Evolutionary conservation across 2,888 invertebrate genomes (phyloP).

Genomic region (Xanthorhoe spadicearia): DNA sequence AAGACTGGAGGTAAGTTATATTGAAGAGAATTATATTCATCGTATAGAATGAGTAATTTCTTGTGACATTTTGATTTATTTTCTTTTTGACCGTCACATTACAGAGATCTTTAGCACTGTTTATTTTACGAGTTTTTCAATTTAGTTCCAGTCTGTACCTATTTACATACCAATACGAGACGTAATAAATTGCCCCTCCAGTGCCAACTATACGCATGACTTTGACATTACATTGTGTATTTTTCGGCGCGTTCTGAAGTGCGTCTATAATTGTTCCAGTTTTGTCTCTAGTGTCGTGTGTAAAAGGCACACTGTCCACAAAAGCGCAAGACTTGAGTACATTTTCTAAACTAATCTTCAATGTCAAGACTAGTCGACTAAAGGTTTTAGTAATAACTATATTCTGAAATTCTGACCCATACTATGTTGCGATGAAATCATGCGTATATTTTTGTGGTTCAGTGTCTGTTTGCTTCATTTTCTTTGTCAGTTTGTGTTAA

Average conservation of each 20-base stretch:
- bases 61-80: background rate
- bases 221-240: conserved; percentile 37
- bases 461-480: conserved; percentile 13
- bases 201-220: conserved; percentile 37
- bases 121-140: conserved; percentile 8
- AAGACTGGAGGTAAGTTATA: too few relatives aligned
- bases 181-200: conserved; percentile 32
- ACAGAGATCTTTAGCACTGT: conserved; percentile 4
- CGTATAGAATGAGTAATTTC: background rate
- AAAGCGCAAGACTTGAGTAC: background rate
- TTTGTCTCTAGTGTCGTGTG: conserved; percentile 56
- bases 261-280: conserved; percentile 54
- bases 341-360: background rate
- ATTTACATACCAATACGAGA: conserved; percentile 18
- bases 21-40: too few relatives aligned
- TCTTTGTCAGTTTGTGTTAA: conserved; percentile 11
- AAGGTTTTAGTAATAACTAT: background rate
- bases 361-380: background rate
- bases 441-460: conserved; percentile 12
- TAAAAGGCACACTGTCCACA: conserved; percentile 29
- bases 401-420: background rate
- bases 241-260: conserved; percentile 42
- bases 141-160: conserved; percentile 13
- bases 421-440: conserved; percentile 17
- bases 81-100: background rate